A percentile compares a stretch with the other conserved stretches of the same genome.
Conservation (phyloP, 2,888 invertebrate species). For the Rotaria sp. region DNA sequence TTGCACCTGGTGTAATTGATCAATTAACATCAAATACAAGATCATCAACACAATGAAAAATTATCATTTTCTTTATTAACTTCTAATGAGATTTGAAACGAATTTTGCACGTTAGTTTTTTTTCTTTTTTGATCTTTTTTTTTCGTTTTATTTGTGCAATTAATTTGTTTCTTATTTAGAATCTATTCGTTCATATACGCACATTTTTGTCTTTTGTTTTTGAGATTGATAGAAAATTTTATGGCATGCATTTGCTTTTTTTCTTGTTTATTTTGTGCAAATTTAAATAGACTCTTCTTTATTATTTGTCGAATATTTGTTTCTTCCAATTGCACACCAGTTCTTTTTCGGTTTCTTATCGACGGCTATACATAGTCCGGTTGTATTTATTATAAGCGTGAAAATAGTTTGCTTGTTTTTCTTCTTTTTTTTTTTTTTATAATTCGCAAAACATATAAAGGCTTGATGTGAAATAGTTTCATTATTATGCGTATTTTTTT, state of each 20-base stretch:
- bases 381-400: not conserved
- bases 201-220: not conserved
- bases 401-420: not conserved
- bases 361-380: not conserved
- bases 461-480: not conserved
- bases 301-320: not conserved
- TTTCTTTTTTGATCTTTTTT: not conserved
- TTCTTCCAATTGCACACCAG: not conserved
- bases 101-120: not conserved
- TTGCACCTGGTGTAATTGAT: not conserved
- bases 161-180: not conserved
- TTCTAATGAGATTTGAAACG: not conserved
- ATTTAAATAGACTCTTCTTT: not conserved
- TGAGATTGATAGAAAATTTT: not conserved
- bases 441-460: not conserved
- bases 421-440: not conserved
- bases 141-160: not conserved
- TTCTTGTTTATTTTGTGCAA: not conserved
- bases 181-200: not conserved
- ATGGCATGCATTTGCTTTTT: not conserved
- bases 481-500: not conserved
- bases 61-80: not conserved
- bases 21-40: not conserved
- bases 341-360: not conserved
- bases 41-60: not conserved